Percentiles rank a stretch among this genome's conserved stretches.
Evolutionary conservation across 2,888 invertebrate genomes (phyloP).

Genomic region (Eulithis prunata): DNA sequence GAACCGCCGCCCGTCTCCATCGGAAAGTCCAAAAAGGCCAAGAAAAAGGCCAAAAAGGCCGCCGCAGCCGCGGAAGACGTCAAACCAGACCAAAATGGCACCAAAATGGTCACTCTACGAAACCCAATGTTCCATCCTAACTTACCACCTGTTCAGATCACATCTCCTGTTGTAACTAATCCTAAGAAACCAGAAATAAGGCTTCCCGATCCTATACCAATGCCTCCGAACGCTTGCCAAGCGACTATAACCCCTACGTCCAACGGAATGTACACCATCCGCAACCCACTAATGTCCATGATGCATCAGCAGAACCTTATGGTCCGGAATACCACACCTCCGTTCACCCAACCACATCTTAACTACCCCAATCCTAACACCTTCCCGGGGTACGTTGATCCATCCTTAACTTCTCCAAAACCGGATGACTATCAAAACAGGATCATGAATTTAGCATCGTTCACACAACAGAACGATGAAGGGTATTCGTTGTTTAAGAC

Average conservation of each 20-base stretch:
- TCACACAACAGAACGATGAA: constrained; percentile 78
- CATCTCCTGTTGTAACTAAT: constrained; percentile 34
- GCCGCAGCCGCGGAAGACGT: constrained; percentile 63
- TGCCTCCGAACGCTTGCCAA: constrained; percentile 78
- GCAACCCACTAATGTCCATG: constrained; percentile 88
- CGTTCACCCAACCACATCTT: constrained; percentile 59
- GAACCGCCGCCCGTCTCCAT: constrained; percentile 55
- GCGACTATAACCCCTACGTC: constrained; percentile 81
- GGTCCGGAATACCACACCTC: constrained; percentile 54
- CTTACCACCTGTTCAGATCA: constrained; percentile 67
- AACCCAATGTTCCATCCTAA: constrained; percentile 91
- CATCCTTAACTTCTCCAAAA: constrained; percentile 48
- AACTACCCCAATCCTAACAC: constrained; percentile 66
- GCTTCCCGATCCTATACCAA: constrained; percentile 76
- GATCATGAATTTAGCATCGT: constrained; percentile 74
- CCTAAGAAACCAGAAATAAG: constrained; percentile 69
- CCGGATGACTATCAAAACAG: constrained; percentile 65
- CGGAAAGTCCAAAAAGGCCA: constrained; percentile 75
- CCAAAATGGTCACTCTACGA: constrained; percentile 90
- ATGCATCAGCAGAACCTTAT: constrained; percentile 76
- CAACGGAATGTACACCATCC: constrained; percentile 92
- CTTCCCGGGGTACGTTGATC: constrained; percentile 52
- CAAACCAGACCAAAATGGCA: constrained; percentile 60
- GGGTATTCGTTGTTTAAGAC: constrained; percentile 76
- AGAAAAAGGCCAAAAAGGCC: constrained; percentile 79